Evolutionary conservation across 2,888 invertebrate species (phyloP), one percentile per base, ranked within the genome.

Genomic region (Drosophila nr. perissopoda): DNA sequence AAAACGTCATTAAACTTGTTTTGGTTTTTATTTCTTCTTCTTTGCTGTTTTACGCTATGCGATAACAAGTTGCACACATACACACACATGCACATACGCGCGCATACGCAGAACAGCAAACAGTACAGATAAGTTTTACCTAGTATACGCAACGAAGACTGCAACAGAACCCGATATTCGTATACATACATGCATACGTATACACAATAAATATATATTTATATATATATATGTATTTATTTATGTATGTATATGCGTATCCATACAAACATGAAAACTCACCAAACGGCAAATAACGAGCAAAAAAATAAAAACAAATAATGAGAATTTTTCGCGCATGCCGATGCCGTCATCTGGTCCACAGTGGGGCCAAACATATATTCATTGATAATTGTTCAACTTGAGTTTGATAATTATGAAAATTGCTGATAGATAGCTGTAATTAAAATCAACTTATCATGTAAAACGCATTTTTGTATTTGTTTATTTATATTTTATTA

Each of bases 1-100:
- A 87, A 89, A 87, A 87, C 90, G 91, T 90, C 90, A 91, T 82
- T 87, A 90, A 90, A 91, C 90, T 87, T 84, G 91, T 91, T 91
- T 91, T 90, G 82, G 76, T 88, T 82, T 82, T 78, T 73, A 78
- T 65, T 88, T 83, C 73, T 73, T 70, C 68, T 75, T 78, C 69
- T 76, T 78, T 69, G 67, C 71, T 69, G 71, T 78, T 88, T 80
- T 80, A 88, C 76, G 89, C 80, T 83, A 86, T 90, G 90, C 89
- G 87, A 82, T 89, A 87, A 89, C 90, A 88, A 89, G 89, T 87
- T 83, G 87, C 87, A 89, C 78, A 77, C 72, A 73, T 57, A 76
- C 49, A 75, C 63, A 45, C 21, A 21, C 13, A 59, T 16, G 21
- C 10, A 61, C 16, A 52, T 48, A 64, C 49, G 36, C 56, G 71